Percentiles rank a stretch among this genome's conserved stretches.
Conservation (phyloP, 2,888 invertebrate genomes). For the Lamellibrachia satsuma region DNA sequence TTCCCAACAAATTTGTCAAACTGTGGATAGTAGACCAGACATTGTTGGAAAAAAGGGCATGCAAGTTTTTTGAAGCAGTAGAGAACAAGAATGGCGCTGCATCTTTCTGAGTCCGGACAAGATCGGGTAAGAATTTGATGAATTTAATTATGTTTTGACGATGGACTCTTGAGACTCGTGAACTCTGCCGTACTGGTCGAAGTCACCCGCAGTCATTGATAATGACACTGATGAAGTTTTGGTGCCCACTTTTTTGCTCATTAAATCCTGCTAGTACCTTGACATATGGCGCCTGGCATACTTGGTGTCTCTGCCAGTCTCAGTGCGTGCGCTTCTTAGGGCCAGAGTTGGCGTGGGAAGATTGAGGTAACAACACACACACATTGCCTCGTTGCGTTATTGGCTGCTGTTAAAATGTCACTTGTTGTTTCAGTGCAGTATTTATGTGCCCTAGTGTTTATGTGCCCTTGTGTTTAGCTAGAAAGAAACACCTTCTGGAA, state of each 20-base stretch:
- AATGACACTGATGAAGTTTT: not conserved
- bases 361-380: not conserved
- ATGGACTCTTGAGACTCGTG: not conserved
- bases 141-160: not conserved
- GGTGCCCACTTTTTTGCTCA: not conserved
- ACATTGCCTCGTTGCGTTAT: not conserved
- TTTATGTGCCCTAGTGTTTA: not conserved
- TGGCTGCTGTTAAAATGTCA: conserved; percentile 6
- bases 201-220: not conserved
- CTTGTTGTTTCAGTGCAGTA: not conserved
- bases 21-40: not conserved
- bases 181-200: not conserved
- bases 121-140: not conserved
- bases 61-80: not conserved
- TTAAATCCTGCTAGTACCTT: not conserved
- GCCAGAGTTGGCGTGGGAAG: not conserved
- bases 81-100: not conserved
- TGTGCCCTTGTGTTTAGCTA: not conserved
- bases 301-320: not conserved
- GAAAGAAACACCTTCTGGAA: not conserved
- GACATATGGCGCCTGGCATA: not conserved
- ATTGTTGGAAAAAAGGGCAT: not conserved
- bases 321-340: not conserved
- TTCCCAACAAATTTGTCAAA: not conserved
- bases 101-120: not conserved